Conservation (phyloP, 2,888 invertebrate genomes). For the Muscina levida region DNA sequence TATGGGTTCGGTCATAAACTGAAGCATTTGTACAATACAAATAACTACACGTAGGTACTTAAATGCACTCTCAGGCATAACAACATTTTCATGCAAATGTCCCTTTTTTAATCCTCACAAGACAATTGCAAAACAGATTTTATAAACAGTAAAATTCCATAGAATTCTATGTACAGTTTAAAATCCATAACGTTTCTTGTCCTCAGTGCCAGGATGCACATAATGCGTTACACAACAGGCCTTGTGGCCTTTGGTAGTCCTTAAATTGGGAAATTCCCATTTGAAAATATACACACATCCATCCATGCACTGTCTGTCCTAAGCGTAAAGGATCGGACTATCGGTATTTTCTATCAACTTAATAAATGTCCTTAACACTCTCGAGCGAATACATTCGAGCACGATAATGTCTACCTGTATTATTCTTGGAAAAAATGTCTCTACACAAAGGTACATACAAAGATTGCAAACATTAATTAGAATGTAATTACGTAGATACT, state of each 20-base stretch:
- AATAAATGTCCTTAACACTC: conserved; percentile 19
- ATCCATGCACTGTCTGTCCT: not conserved
- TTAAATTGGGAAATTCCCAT: conserved; percentile 49
- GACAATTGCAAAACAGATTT: too few species aligned
- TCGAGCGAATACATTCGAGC: too few species aligned
- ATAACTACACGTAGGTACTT: too few species aligned
- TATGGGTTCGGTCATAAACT: too few species aligned
- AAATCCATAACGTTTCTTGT: too few species aligned
- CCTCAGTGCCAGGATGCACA: not conserved
- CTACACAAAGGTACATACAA: conserved; percentile 6
- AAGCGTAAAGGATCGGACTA: not conserved
- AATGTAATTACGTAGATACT: not conserved
- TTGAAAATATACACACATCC: conserved; percentile 30
- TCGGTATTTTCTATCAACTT: conserved; percentile 27
- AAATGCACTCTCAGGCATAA: too few species aligned
- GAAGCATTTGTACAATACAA: too few species aligned
- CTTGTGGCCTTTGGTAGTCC: too few species aligned
- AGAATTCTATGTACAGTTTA: too few species aligned
- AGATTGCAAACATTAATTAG: not conserved
- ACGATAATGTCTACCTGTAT: conserved; percentile 30
- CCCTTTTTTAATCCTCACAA: too few species aligned
- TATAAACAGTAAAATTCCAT: too few species aligned
- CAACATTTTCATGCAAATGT: too few species aligned
- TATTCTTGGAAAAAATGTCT: conserved; percentile 14
- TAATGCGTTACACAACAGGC: conserved; percentile 21